Percentiles rank a stretch among this genome's conserved stretches.
Evolutionary conservation across 2,888 invertebrate genomes (phyloP).

Genomic region (Campaea margaritaria): DNA sequence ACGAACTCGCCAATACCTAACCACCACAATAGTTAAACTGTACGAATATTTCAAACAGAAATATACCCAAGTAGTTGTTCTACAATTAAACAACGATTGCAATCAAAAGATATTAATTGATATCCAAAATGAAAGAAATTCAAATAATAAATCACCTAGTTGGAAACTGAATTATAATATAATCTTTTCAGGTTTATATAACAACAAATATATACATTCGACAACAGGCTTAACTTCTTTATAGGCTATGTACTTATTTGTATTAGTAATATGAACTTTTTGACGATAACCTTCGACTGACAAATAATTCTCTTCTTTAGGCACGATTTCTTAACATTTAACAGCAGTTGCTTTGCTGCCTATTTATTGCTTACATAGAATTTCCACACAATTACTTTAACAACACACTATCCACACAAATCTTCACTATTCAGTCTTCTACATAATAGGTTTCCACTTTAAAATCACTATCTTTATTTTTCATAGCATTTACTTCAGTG

Average conservation of each 20-base stretch:
- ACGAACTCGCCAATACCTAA: conserved; percentile 3
- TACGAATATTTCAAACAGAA: conserved; percentile 55
- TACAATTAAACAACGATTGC: conserved; percentile 24
- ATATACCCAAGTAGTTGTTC: conserved; percentile 32
- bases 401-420: conserved; percentile 49
- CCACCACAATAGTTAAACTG: conserved; percentile 57
- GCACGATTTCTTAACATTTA: conserved; percentile 56
- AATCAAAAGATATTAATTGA: conserved; percentile 30
- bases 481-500: conserved; percentile 9
- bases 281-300: conserved; percentile 26
- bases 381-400: conserved; percentile 53
- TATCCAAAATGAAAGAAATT: conserved; percentile 38
- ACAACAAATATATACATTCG: conserved; percentile 28
- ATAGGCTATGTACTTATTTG: conserved; percentile 33
- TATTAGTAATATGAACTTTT: conserved; percentile 31
- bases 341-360: conserved; percentile 60
- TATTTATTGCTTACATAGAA: conserved; percentile 51
- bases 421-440: conserved; percentile 74
- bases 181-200: conserved; percentile 30
- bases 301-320: conserved; percentile 44
- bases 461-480: conserved; percentile 2
- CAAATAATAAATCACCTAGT: conserved; percentile 36
- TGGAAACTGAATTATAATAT: conserved; percentile 36
- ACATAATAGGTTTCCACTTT: conserved; percentile 49
- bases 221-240: conserved; percentile 24